Evolutionary conservation across 2,113 vertebrate genomes (phyloP).

Genomic region (Rhabdomys dilectus): DNA sequence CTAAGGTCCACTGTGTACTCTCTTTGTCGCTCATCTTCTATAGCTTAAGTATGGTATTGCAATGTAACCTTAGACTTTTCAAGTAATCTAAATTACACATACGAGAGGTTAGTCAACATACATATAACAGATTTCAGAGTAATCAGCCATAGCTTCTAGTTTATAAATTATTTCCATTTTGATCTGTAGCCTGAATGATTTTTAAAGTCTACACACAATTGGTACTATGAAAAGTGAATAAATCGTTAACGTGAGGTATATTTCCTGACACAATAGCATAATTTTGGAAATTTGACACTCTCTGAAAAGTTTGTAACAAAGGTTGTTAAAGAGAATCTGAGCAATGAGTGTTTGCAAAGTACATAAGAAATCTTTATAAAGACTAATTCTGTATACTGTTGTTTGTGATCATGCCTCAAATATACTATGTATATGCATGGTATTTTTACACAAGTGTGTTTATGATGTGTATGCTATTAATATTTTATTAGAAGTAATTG

Average conservation of each 20-base stretch:
- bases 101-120: not conserved
- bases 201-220: not conserved
- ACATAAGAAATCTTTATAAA: not conserved
- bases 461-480: not conserved
- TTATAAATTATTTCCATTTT: slow-evolving; percentile 7
- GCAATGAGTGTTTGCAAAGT: not conserved
- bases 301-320: not conserved
- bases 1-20: not conserved
- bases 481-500: not conserved
- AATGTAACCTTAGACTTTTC: not conserved
- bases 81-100: not conserved
- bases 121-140: not conserved
- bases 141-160: not conserved
- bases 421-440: not conserved
- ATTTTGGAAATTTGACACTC: not conserved
- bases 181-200: not conserved
- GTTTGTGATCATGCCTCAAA: not conserved
- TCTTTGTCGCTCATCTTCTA: not conserved
- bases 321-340: slow-evolving; percentile 15
- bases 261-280: not conserved
- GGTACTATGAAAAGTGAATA: not conserved
- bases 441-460: not conserved
- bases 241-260: not conserved
- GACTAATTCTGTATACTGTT: not conserved
- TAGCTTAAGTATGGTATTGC: slow-evolving; percentile 8